phyloP scores from a whole-genome alignment of 2,888 invertebrate species.

The Oscheius sp. region DNA sequence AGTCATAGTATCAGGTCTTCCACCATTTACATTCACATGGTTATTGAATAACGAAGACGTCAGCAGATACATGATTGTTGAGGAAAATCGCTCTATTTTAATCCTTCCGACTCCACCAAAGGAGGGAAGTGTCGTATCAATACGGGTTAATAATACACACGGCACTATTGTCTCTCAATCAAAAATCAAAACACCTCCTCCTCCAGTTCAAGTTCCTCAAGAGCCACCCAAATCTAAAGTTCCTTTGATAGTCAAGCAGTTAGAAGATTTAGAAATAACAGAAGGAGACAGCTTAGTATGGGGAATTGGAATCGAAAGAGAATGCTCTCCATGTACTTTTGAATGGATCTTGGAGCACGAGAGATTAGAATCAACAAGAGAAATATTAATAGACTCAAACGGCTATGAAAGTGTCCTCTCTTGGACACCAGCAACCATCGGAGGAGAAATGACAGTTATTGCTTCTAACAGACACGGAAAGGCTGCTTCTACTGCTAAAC shows the following conservation, averaged over 20 bases:
- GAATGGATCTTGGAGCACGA: constrained; percentile 58
- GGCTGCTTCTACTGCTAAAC: constrained; percentile 47
- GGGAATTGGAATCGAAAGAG: constrained; percentile 49
- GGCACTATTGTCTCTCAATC: constrained; percentile 13
- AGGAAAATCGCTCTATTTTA: constrained; percentile 36
- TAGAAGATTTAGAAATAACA: constrained; percentile 38
- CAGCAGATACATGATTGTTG: constrained; percentile 17
- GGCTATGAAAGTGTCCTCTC: constrained; percentile 52
- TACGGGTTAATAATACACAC: constrained; percentile 33
- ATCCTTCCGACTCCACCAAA: constrained; percentile 33
- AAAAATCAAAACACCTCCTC: background rate
- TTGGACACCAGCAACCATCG: constrained; percentile 40
- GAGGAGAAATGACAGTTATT: constrained; percentile 54
- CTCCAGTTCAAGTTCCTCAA: background rate
- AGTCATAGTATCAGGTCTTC: constrained; percentile 39
- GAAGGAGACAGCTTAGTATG: constrained; percentile 36
- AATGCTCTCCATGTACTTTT: constrained; percentile 55
- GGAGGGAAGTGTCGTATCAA: constrained; percentile 34
- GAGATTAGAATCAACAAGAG: constrained; percentile 37
- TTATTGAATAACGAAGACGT: constrained; percentile 40
- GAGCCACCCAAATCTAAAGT: background rate
- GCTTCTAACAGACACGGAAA: constrained; percentile 57
- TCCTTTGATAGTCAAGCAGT: constrained; percentile 41
- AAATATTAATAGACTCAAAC: constrained; percentile 50
- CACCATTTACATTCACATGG: constrained; percentile 43